phyloP scores from a whole-genome alignment of 2,888 invertebrate species.

The Zaprionus bogoriensis region DNA sequence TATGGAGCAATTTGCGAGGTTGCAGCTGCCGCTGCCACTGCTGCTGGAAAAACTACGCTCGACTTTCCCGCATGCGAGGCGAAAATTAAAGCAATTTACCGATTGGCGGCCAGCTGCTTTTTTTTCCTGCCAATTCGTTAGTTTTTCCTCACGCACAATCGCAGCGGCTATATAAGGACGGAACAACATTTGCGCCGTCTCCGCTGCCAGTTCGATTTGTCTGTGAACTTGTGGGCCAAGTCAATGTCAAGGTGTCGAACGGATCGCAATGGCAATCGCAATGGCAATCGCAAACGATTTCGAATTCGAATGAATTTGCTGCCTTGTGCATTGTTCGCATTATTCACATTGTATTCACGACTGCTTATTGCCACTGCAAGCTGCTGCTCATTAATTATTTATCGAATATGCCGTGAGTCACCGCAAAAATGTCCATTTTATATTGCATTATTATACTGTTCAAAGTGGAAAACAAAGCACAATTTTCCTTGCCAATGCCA shows the following conservation, averaged over 20 bases:
- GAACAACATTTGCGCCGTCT: constrained; percentile 35
- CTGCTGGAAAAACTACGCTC: constrained; percentile 30
- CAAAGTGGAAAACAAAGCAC: too few relatives aligned
- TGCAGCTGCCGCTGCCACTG: constrained; percentile 39
- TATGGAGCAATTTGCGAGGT: constrained; percentile 69
- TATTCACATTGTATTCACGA: constrained; percentile 27
- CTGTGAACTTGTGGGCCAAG: constrained; percentile 36
- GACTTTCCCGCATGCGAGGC: constrained; percentile 53
- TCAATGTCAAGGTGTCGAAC: constrained; percentile 46
- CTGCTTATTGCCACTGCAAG: constrained; percentile 29
- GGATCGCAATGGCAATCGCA: neutral
- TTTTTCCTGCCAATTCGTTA: too few relatives aligned
- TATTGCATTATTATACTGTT: constrained; percentile 1
- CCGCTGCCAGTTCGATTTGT: neutral
- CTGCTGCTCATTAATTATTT: constrained; percentile 68
- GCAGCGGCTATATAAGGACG: constrained; percentile 54
- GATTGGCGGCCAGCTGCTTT: constrained; percentile 34
- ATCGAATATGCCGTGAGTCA: constrained; percentile 56
- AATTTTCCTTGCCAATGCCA: constrained; percentile 5
- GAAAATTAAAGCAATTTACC: constrained; percentile 65
- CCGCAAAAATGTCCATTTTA: constrained; percentile 18
- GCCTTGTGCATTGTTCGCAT: constrained; percentile 33
- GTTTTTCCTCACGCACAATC: constrained; percentile 48
- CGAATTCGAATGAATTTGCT: constrained; percentile 33
- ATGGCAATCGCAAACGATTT: neutral